phyloP scores from a whole-genome alignment of 2,113 vertebrate species.

The Cololabis saira region DNA sequence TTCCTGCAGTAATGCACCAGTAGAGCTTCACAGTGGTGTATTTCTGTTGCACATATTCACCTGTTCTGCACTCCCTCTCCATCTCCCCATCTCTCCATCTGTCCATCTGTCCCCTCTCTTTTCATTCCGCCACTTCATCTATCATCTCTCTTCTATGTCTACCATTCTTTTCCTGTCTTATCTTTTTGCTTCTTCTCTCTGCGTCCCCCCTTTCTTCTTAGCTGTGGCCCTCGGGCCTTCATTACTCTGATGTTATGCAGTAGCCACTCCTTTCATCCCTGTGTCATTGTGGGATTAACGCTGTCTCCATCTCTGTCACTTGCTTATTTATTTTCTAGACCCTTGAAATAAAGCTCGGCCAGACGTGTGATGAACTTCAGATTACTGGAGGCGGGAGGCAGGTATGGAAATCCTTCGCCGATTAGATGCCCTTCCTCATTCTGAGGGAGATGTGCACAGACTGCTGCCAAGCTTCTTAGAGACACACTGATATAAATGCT shows the following conservation, averaged over 20 bases:
- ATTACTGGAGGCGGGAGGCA: constrained; percentile 62
- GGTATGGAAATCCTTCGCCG: constrained; percentile 71
- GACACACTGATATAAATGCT: constrained; percentile 41
- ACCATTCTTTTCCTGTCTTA: constrained; percentile 11
- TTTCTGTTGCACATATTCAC: constrained; percentile 14
- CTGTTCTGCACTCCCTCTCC: neutral
- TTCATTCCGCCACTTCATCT: constrained; percentile 13
- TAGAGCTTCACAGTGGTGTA: constrained; percentile 8
- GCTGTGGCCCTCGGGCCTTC: constrained; percentile 52
- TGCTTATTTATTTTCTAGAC: constrained; percentile 73
- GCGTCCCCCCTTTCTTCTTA: constrained; percentile 23
- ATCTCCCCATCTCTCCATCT: neutral
- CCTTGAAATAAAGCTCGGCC: constrained; percentile 72
- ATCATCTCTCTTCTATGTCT: constrained; percentile 28
- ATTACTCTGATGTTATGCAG: constrained; percentile 55
- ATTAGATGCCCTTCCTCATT: constrained; percentile 72
- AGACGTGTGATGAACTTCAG: constrained; percentile 71
- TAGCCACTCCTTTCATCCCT: constrained; percentile 45
- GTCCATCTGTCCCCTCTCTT: constrained; percentile 5
- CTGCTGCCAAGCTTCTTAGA: constrained; percentile 36
- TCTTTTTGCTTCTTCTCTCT: neutral
- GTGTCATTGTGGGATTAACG: constrained; percentile 63
- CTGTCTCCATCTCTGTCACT: constrained; percentile 73
- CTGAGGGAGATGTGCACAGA: constrained; percentile 42
- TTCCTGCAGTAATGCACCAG: constrained; percentile 23